Percentiles rank a stretch among this genome's conserved stretches.
phyloP scores from a whole-genome alignment of 2,797 vertebrate genomes.

The Pangasius krempfi region DNA sequence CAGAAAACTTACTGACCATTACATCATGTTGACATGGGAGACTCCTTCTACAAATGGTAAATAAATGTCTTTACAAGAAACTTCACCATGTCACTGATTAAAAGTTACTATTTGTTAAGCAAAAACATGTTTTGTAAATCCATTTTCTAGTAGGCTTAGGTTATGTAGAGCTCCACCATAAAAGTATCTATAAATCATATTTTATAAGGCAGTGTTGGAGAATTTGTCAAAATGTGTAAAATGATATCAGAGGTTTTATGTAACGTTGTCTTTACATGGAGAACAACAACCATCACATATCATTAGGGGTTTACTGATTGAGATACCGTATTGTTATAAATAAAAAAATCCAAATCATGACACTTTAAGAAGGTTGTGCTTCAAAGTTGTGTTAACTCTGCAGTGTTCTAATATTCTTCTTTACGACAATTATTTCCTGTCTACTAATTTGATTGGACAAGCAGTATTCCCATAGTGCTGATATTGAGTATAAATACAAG shows the following conservation, averaged over 20 bases:
- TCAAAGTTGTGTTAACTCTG: no score
- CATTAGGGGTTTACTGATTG: not conserved
- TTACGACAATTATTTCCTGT: not conserved
- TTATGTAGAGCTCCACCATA: no score
- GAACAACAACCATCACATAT: not conserved
- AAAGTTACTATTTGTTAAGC: no score
- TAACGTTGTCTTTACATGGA: not conserved
- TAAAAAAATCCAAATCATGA: not conserved
- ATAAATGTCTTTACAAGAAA: no score
- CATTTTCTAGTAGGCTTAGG: no score
- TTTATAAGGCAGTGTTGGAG: no score
- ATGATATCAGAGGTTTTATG: not conserved
- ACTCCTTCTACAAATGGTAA: not conserved
- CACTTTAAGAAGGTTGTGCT: not conserved
- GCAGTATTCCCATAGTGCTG: not conserved
- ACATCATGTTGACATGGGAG: not conserved
- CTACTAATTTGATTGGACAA: not conserved
- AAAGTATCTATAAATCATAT: no score
- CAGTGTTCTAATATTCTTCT: not conserved
- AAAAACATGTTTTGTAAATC: no score
- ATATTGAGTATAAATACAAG: not conserved
- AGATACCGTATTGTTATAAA: not conserved
- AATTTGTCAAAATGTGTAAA: not conserved
- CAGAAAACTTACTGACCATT: not conserved
- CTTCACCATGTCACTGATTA: no score